These are phyloP conservation scores for Leuctra nigra DNA, from an alignment of 2,888 invertebrate genomes.

Conservation along the genomic window DNA sequence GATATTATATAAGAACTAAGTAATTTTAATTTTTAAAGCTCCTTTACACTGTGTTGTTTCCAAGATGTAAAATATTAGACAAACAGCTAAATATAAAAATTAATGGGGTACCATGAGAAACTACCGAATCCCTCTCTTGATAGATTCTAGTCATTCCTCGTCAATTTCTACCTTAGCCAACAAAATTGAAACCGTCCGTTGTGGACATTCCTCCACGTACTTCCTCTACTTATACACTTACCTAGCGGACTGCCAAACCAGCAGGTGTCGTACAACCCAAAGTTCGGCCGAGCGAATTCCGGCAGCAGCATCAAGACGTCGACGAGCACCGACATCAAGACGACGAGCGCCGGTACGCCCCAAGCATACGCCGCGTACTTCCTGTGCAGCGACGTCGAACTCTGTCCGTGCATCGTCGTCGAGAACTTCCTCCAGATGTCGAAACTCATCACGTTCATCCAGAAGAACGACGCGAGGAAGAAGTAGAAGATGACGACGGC, in stretches of 20 bases:
- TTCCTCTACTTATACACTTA: too few relatives aligned
- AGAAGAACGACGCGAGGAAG: constrained; percentile 41
- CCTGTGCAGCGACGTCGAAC: constrained; percentile 26
- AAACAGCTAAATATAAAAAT: too few relatives aligned
- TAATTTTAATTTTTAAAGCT: too few relatives aligned
- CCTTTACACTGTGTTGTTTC: too few relatives aligned
- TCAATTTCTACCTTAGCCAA: too few relatives aligned
- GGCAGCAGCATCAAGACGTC: constrained; percentile 28
- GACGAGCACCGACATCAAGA: constrained; percentile 33
- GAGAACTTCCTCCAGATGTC: constrained; percentile 42
- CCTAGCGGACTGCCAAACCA: constrained; percentile 39
- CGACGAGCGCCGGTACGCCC: constrained; percentile 35
- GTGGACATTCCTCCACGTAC: too few relatives aligned
- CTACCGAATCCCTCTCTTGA: too few relatives aligned
- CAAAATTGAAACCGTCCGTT: too few relatives aligned
- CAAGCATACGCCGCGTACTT: constrained; percentile 39
- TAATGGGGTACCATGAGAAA: too few relatives aligned
- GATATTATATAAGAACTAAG: too few relatives aligned
- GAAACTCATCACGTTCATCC: constrained; percentile 44
- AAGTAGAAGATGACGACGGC: constrained; percentile 39
- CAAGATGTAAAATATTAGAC: too few relatives aligned
- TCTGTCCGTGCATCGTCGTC: constrained; percentile 6
- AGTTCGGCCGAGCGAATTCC: constrained; percentile 10
- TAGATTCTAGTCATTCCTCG: too few relatives aligned
- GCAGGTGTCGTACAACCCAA: constrained; percentile 33